These are phyloP conservation scores for Platorchestia sp. DNA, from an alignment of 1,140 invertebrate genomes.

Conservation along the genomic window DNA sequence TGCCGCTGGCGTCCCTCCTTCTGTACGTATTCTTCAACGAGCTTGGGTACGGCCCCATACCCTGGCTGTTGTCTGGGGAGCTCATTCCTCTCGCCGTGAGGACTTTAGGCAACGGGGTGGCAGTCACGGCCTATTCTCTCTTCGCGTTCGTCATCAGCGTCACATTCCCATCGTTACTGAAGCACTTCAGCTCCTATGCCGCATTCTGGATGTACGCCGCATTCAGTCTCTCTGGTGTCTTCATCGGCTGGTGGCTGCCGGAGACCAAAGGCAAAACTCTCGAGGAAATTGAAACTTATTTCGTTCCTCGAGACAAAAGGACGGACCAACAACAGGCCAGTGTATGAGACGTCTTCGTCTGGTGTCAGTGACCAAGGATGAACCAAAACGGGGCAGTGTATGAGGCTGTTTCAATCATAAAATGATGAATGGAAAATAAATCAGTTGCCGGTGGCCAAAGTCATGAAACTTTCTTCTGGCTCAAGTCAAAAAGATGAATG, in stretches of 20 bases:
- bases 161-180: conserved; percentile 70
- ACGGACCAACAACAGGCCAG: neutral
- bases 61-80: conserved; percentile 78
- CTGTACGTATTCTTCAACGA: conserved; percentile 76
- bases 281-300: conserved; percentile 71
- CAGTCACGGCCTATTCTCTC: conserved; percentile 69
- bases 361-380: too few relatives aligned
- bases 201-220: conserved; percentile 68
- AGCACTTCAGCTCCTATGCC: conserved; percentile 61
- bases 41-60: conserved; percentile 81
- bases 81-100: conserved; percentile 71
- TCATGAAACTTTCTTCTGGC: too few relatives aligned
- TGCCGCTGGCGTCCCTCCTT: conserved; percentile 75
- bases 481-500: too few relatives aligned
- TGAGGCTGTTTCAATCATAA: too few relatives aligned
- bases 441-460: too few relatives aligned
- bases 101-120: conserved; percentile 71
- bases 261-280: conserved; percentile 74
- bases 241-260: conserved; percentile 72
- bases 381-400: too few relatives aligned
- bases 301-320: conserved; percentile 56
- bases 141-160: conserved; percentile 73
- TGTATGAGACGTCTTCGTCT: too few relatives aligned
- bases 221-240: conserved; percentile 68
- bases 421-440: too few relatives aligned